These are phyloP conservation scores for Lophius americanus DNA, from an alignment of 2,797 vertebrate species.

Conservation along the genomic window DNA sequence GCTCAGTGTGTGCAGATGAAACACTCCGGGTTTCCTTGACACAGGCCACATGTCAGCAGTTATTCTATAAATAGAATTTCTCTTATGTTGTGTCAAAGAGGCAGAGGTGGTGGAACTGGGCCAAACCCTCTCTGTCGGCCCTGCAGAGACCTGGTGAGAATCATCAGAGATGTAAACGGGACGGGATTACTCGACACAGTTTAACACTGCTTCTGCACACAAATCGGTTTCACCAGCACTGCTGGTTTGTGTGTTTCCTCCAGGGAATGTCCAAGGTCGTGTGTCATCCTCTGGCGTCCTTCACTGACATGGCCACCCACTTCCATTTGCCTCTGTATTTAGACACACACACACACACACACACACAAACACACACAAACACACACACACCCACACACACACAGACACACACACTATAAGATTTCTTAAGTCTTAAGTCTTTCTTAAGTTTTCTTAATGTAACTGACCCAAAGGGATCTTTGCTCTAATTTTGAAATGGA, in stretches of 20 bases:
- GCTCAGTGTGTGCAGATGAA: slow-evolving; percentile 26
- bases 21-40: slow-evolving; percentile 34
- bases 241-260: slow-evolving; percentile 28
- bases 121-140: slow-evolving; percentile 32
- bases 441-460: slow-evolving; percentile 24
- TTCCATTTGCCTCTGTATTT: slow-evolving; percentile 5
- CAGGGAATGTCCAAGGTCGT: slow-evolving; percentile 48
- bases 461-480: slow-evolving; percentile 51
- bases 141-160: slow-evolving; percentile 19
- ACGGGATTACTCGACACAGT: slow-evolving; percentile 10
- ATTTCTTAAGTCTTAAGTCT: background rate
- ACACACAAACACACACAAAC: slow-evolving; percentile 2
- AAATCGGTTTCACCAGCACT: slow-evolving; percentile 34
- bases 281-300: slow-evolving; percentile 40
- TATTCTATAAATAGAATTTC: slow-evolving; percentile 65
- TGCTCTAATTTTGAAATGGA: slow-evolving; percentile 55
- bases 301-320: slow-evolving; percentile 37
- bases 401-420: background rate
- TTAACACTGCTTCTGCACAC: slow-evolving; percentile 37
- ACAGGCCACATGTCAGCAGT: slow-evolving; percentile 32
- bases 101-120: slow-evolving; percentile 54
- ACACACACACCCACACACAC: slow-evolving; percentile 6
- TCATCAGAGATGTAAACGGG: slow-evolving; percentile 15
- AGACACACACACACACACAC: slow-evolving; percentile 16
- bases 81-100: slow-evolving; percentile 49